phyloP scores from a whole-genome alignment of 1,140 invertebrate genomes.

The Euura lappo region DNA sequence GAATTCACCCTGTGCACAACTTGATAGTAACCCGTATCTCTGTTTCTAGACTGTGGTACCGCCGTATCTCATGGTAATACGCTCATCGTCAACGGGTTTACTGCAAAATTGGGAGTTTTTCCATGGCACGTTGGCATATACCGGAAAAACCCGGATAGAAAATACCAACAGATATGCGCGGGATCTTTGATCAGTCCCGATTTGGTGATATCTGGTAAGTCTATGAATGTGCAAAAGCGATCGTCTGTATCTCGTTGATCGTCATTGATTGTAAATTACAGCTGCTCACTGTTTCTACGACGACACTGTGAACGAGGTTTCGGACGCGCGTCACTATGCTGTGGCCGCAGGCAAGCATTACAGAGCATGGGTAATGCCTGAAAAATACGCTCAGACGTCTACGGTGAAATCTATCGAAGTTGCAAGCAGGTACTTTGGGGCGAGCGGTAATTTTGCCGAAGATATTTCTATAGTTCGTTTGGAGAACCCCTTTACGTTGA shows the following conservation, averaged over 20 bases:
- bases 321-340: conserved; percentile 36
- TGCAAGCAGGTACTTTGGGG: conserved; percentile 27
- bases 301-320: conserved; percentile 32
- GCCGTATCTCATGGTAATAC: conserved; percentile 45
- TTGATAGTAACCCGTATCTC: no score
- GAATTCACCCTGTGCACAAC: no score
- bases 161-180: conserved; percentile 57
- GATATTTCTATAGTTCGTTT: conserved; percentile 50
- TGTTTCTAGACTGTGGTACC: conserved; percentile 52
- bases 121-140: conserved; percentile 68
- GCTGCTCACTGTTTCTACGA: conserved; percentile 61
- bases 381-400: conserved; percentile 47
- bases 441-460: conserved; percentile 45
- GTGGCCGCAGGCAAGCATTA: conserved; percentile 56
- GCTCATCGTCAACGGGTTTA: conserved; percentile 47
- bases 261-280: conserved; percentile 19
- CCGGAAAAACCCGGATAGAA: conserved; percentile 32
- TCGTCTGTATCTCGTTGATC: neutral
- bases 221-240: conserved; percentile 40
- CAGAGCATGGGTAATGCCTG: conserved; percentile 37
- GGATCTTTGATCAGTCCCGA: conserved; percentile 55
- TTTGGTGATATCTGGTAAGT: conserved; percentile 41
- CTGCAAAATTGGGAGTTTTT: conserved; percentile 53
- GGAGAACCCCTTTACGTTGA: conserved; percentile 40
- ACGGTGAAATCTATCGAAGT: conserved; percentile 35